A percentile compares a stretch with the other conserved stretches of the same genome.
These are phyloP conservation scores for Miichthys miiuy DNA, from an alignment of 2,797 vertebrate genomes.

Conservation along the genomic window DNA sequence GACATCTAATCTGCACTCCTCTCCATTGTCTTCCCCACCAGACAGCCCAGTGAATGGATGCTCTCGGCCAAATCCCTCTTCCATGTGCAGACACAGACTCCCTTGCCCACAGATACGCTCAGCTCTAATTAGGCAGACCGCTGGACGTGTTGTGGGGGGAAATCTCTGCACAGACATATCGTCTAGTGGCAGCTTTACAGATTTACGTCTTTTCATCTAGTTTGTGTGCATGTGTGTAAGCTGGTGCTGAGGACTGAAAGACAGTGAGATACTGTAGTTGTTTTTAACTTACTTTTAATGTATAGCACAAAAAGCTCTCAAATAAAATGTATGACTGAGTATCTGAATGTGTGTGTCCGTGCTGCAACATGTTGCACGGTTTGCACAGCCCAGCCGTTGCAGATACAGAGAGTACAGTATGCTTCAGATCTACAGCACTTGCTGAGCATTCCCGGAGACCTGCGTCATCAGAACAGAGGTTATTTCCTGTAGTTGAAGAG, in stretches of 20 bases:
- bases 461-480: constrained; percentile 78
- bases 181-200: constrained; percentile 74
- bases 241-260: constrained; percentile 43
- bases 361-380: constrained; percentile 53
- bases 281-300: constrained; percentile 37
- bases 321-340: constrained; percentile 9
- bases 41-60: constrained; percentile 63
- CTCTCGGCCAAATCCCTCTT: constrained; percentile 72
- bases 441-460: constrained; percentile 73
- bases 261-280: constrained; percentile 38
- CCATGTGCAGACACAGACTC: constrained; percentile 62
- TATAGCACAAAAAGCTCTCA: constrained; percentile 32
- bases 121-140: constrained; percentile 75
- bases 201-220: constrained; percentile 69
- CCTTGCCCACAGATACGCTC: constrained; percentile 66
- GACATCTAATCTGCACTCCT: constrained; percentile 69
- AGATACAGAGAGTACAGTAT: constrained; percentile 46
- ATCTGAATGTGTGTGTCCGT: constrained; percentile 8
- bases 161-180: constrained; percentile 72
- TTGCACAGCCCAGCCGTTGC: constrained; percentile 33
- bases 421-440: constrained; percentile 61
- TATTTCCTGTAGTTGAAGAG: constrained; percentile 81
- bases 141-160: constrained; percentile 68
- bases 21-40: constrained; percentile 74
- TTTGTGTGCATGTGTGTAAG: constrained; percentile 60